Evolutionary conservation across 2,797 vertebrate species (phyloP), one percentile per base, ranked within the genome.

Genomic region (Ctenopoma kingsleyae): DNA sequence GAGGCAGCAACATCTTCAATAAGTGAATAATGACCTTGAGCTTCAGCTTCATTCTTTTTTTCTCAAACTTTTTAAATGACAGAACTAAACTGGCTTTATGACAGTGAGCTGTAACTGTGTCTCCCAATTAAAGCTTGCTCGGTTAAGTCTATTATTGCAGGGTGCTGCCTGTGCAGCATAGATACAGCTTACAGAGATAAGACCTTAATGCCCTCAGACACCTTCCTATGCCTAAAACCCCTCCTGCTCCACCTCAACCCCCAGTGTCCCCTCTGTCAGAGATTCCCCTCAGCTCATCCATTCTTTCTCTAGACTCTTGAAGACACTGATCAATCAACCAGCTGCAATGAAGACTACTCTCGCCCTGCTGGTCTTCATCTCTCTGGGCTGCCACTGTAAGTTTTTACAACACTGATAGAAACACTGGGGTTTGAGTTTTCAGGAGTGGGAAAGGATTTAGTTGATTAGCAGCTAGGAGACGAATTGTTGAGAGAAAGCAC

Each of bases 331-430:
- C 71, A 36, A 5, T 60, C 38, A 11, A 76, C 75, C 84, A 27
- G 71, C 40, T 38, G 11, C 82, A 73, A 94, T 95, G 94, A 94
- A 78, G 90, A 83, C 85, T 50, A 19, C 85, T 8, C 87, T 96
- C 58, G 63, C 55, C 58, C 58, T 91, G 71, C 86, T 93, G 71
- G 52, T 94, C 30, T 5, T 95, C 60, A 13, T 91, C 0, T 86
- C 90, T 72, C 78, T 94, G 86, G 89, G 88, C 3, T 83, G 68
- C 62, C 78, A 91, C 83, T 77, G 95, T 96, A 85, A 95, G 95
- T 95, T 68, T 81, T 20, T 38, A 7, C 16, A 59, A 17, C 25
- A 41, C 50, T 27, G 23, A 55, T n/a, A 30, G 6, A 9, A 56
- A 59, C 13, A 3, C 27, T 48, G 48, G 30, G 35, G 54, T 62